These are phyloP conservation scores for Athripsodes cinereus DNA, from an alignment of 2,888 invertebrate species.

Conservation along the genomic window DNA sequence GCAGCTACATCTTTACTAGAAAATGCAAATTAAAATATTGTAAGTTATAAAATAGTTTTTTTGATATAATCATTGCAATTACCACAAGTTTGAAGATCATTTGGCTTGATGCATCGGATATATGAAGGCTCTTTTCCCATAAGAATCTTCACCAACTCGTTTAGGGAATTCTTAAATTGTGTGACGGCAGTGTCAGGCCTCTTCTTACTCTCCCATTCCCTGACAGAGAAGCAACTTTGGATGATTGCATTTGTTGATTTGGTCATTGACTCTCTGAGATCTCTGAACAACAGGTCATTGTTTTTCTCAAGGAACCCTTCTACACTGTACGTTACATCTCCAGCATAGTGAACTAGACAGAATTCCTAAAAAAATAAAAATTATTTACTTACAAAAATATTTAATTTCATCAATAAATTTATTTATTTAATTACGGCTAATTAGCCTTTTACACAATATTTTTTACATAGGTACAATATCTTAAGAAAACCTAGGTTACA, in stretches of 20 bases:
- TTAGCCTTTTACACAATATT: too few species aligned
- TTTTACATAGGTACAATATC: too few species aligned
- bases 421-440: too few species aligned
- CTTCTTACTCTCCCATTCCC: conserved; percentile 68
- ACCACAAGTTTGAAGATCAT: conserved; percentile 71
- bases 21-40: too few species aligned
- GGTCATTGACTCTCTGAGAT: conserved; percentile 80
- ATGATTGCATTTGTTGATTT: conserved; percentile 61
- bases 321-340: conserved; percentile 86
- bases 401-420: too few species aligned
- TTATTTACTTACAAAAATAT: too few species aligned
- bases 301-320: conserved; percentile 88
- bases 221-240: conserved; percentile 53
- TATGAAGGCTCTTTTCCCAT: conserved; percentile 91
- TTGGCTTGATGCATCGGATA: conserved; percentile 91
- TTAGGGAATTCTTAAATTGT: conserved; percentile 83
- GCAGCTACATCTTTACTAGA: too few species aligned
- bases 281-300: conserved; percentile 84
- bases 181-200: conserved; percentile 86
- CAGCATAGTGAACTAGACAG: conserved; percentile 85
- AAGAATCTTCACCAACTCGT: conserved; percentile 82
- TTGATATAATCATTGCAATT: too few species aligned
- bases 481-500: too few species aligned
- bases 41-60: too few species aligned
- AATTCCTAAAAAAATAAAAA: conserved; percentile 71